phyloP scores from a whole-genome alignment of 2,113 vertebrate species.

The Triplophysa rosa region DNA sequence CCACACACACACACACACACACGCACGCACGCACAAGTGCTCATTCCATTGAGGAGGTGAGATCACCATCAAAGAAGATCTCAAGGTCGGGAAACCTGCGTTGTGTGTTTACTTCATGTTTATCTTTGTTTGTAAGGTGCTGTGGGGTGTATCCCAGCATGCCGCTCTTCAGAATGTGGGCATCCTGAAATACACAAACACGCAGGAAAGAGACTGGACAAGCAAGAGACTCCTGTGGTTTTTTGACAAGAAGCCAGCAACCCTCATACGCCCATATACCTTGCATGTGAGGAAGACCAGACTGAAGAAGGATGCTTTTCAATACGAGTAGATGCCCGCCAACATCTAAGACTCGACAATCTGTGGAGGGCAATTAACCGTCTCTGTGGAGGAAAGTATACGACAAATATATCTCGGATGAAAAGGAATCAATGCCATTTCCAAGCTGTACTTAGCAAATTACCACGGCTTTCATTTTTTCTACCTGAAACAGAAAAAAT shows the following conservation, averaged over 20 bases:
- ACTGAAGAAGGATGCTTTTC: constrained; percentile 29
- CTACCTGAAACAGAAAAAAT: not conserved
- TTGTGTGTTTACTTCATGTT: constrained; percentile 42
- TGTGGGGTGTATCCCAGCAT: constrained; percentile 34
- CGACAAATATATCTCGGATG: constrained; percentile 26
- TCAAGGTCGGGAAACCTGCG: constrained; percentile 45
- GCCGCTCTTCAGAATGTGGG: constrained; percentile 11
- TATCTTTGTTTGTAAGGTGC: constrained; percentile 29
- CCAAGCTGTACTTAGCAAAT: constrained; percentile 19
- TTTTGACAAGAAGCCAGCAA: constrained; percentile 42
- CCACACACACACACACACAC: constrained; percentile 48
- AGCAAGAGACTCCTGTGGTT: constrained; percentile 10
- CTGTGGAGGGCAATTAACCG: constrained; percentile 28
- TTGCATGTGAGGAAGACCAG: constrained; percentile 20
- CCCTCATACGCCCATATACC: not conserved
- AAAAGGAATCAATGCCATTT: constrained; percentile 28
- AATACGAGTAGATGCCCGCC: constrained; percentile 23
- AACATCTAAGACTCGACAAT: constrained; percentile 32
- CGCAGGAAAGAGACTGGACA: not conserved
- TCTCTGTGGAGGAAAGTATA: constrained; percentile 20
- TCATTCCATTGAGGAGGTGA: constrained; percentile 31
- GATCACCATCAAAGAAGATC: constrained; percentile 45
- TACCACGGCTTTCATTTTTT: too few relatives aligned
- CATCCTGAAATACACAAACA: constrained; percentile 26
- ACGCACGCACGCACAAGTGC: constrained; percentile 39